These are phyloP conservation scores for Pelusios castaneus DNA, from an alignment of 2,113 vertebrate species.

Conservation along the genomic window DNA sequence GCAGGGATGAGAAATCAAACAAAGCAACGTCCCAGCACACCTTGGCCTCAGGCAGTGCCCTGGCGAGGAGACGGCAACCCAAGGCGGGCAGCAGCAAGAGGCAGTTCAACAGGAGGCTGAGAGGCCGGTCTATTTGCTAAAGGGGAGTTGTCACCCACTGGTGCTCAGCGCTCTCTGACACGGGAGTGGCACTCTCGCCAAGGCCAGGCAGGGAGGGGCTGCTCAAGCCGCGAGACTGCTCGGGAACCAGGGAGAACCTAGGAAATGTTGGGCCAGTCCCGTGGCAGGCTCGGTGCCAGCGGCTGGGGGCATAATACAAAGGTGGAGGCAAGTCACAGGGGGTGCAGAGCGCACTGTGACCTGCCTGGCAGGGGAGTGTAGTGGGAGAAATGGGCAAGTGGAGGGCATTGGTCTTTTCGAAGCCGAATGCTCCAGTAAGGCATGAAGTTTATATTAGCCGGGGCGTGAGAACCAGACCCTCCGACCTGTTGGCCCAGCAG, in stretches of 20 bases:
- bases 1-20: not conserved
- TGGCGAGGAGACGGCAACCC: not conserved
- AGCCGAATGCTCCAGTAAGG: not conserved
- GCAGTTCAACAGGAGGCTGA: not conserved
- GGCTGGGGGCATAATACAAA: not conserved
- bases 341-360: too few relatives aligned
- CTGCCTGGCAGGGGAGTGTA: not conserved
- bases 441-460: not conserved
- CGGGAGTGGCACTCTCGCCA: not conserved
- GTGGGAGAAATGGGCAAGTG: not conserved
- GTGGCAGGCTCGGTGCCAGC: not conserved
- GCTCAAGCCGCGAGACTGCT: not conserved
- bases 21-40: not conserved
- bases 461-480: too few relatives aligned
- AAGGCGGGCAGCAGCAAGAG: not conserved
- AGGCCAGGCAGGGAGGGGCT: not conserved
- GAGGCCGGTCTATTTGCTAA: not conserved
- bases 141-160: fast-evolving
- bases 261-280: not conserved
- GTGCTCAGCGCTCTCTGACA: not conserved
- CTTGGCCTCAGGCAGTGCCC: too few relatives aligned
- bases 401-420: not conserved
- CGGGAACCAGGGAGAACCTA: not conserved
- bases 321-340: not conserved
- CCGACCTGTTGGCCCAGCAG: too few relatives aligned